phyloP scores from a whole-genome alignment of 2,888 invertebrate species.

The Euplagia quadripunctaria region DNA sequence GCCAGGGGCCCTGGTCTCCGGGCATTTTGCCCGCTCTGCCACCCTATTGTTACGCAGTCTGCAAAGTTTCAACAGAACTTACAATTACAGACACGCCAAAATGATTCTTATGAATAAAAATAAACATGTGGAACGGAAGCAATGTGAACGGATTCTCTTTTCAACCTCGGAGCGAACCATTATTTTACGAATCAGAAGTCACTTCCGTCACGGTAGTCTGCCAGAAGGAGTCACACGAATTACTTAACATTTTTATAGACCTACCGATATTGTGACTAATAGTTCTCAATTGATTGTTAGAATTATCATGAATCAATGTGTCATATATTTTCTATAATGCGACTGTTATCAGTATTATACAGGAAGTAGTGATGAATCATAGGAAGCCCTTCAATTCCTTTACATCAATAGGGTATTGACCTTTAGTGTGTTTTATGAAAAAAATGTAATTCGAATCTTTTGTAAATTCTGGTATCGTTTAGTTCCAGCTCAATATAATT shows the following conservation, averaged over 20 bases:
- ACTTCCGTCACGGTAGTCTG: no score
- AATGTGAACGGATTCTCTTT: background rate
- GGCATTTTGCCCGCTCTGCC: no score
- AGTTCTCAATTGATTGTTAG: background rate
- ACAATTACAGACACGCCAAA: background rate
- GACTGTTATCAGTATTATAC: constrained; percentile 10
- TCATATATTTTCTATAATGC: constrained; percentile 11
- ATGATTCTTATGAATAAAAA: background rate
- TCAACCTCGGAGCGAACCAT: background rate
- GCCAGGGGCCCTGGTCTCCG: no score
- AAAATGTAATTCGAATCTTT: background rate
- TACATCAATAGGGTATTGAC: background rate
- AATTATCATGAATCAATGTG: background rate
- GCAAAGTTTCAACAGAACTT: no score
- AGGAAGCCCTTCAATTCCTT: constrained; percentile 7
- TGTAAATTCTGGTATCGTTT: background rate
- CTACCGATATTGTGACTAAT: constrained; percentile 3
- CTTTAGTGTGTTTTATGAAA: background rate
- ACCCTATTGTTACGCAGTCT: background rate
- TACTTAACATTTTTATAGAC: background rate
- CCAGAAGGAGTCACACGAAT: background rate
- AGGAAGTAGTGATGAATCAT: constrained; percentile 7
- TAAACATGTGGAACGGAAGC: background rate
- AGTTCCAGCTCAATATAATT: no score
- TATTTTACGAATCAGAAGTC: background rate